Percentiles rank a stretch among this genome's conserved stretches.
Evolutionary conservation across 2,888 invertebrate species (phyloP).

Genomic region (Agrotis ipsilon): DNA sequence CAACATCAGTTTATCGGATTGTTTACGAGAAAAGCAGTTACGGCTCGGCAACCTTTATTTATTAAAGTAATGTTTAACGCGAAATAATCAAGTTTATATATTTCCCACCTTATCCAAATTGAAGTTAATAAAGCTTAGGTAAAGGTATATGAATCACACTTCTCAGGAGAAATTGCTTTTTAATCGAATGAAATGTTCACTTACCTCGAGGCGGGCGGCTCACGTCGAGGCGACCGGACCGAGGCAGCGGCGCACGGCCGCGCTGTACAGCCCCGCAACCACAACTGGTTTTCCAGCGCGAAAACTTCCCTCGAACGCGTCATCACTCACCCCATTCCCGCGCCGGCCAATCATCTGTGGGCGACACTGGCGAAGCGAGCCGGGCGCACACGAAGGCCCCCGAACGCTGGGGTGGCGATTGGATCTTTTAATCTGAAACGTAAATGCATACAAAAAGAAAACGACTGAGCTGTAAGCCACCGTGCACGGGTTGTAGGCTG

Average conservation of each 20-base stretch:
- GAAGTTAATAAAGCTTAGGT: constrained; percentile 62
- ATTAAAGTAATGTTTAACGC: constrained; percentile 41
- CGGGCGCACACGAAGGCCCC: constrained; percentile 79
- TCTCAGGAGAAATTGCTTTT: constrained; percentile 88
- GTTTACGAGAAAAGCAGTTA: constrained; percentile 45
- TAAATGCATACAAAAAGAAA: constrained; percentile 90
- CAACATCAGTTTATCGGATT: constrained; percentile 35
- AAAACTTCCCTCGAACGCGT: constrained; percentile 89
- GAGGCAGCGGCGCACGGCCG: constrained; percentile 83
- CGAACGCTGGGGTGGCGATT: constrained; percentile 87
- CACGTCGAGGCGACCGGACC: constrained; percentile 71
- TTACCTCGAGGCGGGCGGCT: constrained; percentile 84
- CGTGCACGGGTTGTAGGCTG: constrained; percentile 79
- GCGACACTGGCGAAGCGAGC: constrained; percentile 74
- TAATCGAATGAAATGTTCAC: constrained; percentile 89
- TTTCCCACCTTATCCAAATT: constrained; percentile 66
- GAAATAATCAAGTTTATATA: constrained; percentile 51
- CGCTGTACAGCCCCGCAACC: constrained; percentile 82
- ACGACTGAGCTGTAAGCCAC: constrained; percentile 82
- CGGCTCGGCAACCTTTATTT: constrained; percentile 31
- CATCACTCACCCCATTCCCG: constrained; percentile 86
- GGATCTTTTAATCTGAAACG: constrained; percentile 91
- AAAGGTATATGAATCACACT: constrained; percentile 73
- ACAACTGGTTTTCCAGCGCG: constrained; percentile 88
- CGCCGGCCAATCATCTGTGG: constrained; percentile 80